phyloP scores from a whole-genome alignment of 2,797 vertebrate species.

The Sparidentex hasta region DNA sequence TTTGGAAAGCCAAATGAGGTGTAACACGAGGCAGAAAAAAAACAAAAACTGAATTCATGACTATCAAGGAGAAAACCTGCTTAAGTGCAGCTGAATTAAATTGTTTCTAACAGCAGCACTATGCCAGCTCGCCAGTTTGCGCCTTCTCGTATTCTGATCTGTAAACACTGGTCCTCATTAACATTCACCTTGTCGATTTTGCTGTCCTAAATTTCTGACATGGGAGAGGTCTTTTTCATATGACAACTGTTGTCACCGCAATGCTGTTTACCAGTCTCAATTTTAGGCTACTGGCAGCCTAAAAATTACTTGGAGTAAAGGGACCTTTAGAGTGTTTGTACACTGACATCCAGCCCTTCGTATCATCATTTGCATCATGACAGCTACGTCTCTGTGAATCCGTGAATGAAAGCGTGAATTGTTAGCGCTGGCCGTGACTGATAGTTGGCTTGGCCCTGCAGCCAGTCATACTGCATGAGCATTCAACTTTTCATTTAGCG shows the following conservation, averaged over 20 bases:
- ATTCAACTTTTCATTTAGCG: constrained; percentile 11
- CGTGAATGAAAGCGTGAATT: neutral
- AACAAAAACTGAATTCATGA: neutral
- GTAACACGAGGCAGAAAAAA: neutral
- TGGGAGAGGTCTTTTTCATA: neutral
- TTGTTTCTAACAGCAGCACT: neutral
- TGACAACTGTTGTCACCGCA: neutral
- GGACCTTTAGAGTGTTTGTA: neutral
- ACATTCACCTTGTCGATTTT: neutral
- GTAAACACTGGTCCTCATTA: neutral
- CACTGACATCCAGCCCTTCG: neutral
- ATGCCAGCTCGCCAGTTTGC: neutral
- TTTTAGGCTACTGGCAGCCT: neutral
- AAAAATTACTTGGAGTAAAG: neutral
- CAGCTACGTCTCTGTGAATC: neutral
- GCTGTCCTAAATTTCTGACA: neutral
- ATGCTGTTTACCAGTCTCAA: neutral
- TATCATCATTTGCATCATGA: no score
- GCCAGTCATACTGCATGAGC: neutral
- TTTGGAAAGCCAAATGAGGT: neutral
- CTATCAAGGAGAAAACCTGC: neutral
- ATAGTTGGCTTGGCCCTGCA: neutral
- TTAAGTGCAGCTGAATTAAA: neutral
- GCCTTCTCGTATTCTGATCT: constrained; percentile 1
- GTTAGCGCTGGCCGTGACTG: neutral